Evolutionary conservation across 2,888 invertebrate species (phyloP).

Genomic region (Dryobota labecula): DNA sequence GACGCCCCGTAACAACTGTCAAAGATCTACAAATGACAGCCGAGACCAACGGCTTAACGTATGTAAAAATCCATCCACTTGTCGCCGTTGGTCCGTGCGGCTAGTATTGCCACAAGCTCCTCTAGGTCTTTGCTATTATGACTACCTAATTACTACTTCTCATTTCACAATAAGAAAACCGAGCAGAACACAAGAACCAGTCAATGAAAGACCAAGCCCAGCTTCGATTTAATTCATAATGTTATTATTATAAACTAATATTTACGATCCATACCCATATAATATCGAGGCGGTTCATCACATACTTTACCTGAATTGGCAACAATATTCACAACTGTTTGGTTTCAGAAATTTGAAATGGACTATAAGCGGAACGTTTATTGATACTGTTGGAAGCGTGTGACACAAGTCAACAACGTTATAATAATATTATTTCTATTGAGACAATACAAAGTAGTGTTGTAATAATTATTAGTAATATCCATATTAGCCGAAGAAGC

Average conservation of each 20-base stretch:
- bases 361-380: conserved; percentile 29
- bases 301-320: conserved; percentile 31
- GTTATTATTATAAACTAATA: conserved; percentile 43
- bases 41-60: too few relatives aligned
- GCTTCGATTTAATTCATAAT: conserved; percentile 18
- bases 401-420: conserved; percentile 28
- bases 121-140: too few relatives aligned
- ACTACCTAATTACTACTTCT: not conserved
- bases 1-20: too few relatives aligned
- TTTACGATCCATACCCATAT: conserved; percentile 36
- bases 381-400: conserved; percentile 19
- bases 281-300: conserved; percentile 18
- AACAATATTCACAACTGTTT: conserved; percentile 27
- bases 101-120: too few relatives aligned
- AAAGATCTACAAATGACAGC: too few relatives aligned
- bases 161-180: conserved; percentile 15
- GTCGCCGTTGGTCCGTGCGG: too few relatives aligned
- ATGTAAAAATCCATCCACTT: too few relatives aligned
- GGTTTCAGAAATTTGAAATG: conserved; percentile 19
- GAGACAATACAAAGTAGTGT: conserved; percentile 10
- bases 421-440: conserved; percentile 32
- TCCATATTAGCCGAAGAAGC: too few relatives aligned
- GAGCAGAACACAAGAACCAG: not conserved
- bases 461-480: conserved; percentile 4
- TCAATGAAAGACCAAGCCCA: conserved; percentile 28